Evolutionary conservation across 2,797 vertebrate genomes (phyloP).

Genomic region (Lophura swinhoii): DNA sequence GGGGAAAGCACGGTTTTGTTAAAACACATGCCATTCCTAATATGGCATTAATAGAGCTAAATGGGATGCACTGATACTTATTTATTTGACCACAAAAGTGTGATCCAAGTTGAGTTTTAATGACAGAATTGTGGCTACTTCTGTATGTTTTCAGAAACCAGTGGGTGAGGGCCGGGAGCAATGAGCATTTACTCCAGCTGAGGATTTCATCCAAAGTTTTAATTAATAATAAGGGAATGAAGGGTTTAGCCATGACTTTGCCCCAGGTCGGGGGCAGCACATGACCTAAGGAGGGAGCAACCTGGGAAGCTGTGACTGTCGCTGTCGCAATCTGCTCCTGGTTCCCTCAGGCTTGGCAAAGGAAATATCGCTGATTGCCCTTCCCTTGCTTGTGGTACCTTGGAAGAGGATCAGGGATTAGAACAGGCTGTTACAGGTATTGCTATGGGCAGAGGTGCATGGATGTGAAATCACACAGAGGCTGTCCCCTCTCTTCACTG

Average conservation of each 20-base stretch:
- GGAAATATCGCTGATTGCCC: not conserved
- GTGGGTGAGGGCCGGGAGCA: not conserved
- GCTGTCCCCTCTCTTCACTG: not conserved
- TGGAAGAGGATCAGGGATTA: not conserved
- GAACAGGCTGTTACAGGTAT: not conserved
- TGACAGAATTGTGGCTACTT: slow-evolving; percentile 7
- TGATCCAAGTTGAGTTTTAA: slow-evolving; percentile 26
- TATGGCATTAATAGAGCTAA: slow-evolving; percentile 45
- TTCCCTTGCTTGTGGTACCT: not conserved
- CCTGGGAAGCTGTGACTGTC: not conserved
- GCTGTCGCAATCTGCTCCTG: not conserved
- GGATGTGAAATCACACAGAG: not conserved
- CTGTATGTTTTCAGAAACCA: not conserved
- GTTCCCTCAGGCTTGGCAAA: not conserved
- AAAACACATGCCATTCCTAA: slow-evolving; percentile 51
- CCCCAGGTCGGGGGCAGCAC: slow-evolving; percentile 16
- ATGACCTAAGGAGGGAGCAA: not conserved
- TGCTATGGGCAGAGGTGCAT: not conserved
- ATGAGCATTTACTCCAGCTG: slow-evolving; percentile 6
- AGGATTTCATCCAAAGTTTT: slow-evolving; percentile 2
- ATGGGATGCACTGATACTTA: slow-evolving; percentile 27
- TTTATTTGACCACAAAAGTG: not conserved
- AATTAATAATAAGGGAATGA: slow-evolving; percentile 33
- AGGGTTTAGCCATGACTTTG: not conserved
- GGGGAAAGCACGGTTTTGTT: slow-evolving; percentile 21